Base-by-base conservation (phyloP, 1,140 invertebrate genomes). In the Brachionus rubens region DNA sequence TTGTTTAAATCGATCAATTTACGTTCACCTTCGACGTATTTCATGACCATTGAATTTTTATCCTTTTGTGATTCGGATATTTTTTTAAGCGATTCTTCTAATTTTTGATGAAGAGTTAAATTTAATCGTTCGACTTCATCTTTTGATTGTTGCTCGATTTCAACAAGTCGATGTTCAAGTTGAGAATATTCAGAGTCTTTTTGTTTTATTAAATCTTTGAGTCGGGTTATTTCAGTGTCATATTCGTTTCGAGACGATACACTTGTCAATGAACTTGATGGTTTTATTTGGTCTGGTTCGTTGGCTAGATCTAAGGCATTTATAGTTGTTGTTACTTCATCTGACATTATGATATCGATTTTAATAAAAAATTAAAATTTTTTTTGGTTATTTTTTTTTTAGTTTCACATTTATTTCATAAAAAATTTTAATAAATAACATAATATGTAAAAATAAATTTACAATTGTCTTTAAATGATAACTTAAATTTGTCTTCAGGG, bases 31-130 rank as follows among this genome's bases (percentile, higher is more conserved):
- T 48, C 68, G 4, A 54, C 68, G 41, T 72, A 72, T n/a, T 72
- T 72, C 68, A 72, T 72, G 6, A 72, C 68, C 68, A 72, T 72
- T 24, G 68, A 72, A 36, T 48, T 50, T 54, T 72, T 48, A 26
- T 72, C 68, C 41, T 72, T 72, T 72, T 72, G 68, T 0, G 30
- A 36, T 5, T 72, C 68, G 28, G 28, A 5, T 24, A 65, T 65
- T n/a, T 72, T 72, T 54, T 72, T 72, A n/a, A 72, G 14, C 9
- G 68, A 6, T 1, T 48, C 68, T 19, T 72, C 68, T 33, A 72
- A 72, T 40, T 72, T 72, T 72, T 48, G 30, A 21, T 54, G 30
- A n/a, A 72, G 50, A 33, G 10, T 72, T 6, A 28, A 33, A 72
- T 72, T 36, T 21, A 72, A 30, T 50, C 28, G 21, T 72, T 72